Evolutionary conservation across 2,888 invertebrate genomes (phyloP).

Genomic region (Machimus atricapillus): DNA sequence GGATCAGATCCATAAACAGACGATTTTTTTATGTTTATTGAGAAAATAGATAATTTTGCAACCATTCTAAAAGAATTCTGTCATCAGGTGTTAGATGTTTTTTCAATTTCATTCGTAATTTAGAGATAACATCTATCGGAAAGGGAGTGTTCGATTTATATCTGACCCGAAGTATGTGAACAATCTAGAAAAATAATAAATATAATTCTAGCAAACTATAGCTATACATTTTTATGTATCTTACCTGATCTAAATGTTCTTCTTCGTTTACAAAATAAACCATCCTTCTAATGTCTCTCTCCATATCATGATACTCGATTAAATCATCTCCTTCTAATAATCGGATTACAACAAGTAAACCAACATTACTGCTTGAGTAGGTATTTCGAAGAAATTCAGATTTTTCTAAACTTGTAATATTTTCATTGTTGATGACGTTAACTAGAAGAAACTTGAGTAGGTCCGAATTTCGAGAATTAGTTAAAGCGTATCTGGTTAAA

Average conservation of each 20-base stretch:
- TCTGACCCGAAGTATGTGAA: not conserved
- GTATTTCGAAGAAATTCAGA: not conserved
- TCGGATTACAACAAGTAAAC: not conserved
- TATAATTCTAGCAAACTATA: not conserved
- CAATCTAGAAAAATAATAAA: not conserved
- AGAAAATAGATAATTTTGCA: not conserved
- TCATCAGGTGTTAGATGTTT: not conserved
- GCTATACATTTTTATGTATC: not conserved
- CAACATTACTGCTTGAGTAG: not conserved
- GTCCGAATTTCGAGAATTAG: not conserved
- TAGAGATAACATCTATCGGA: not conserved
- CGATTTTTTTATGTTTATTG: not conserved
- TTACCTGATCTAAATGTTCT: not conserved
- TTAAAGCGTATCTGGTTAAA: not conserved
- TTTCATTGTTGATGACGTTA: not conserved
- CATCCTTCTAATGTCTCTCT: not conserved
- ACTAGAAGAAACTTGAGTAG: not conserved
- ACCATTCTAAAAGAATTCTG: not conserved
- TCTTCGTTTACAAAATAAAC: not conserved
- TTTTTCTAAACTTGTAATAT: not conserved
- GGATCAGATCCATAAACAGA: not conserved
- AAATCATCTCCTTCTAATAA: not conserved
- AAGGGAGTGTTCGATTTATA: not conserved
- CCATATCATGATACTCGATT: not conserved
- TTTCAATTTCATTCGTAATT: not conserved